These are phyloP conservation scores for Acanthurus leucopareius DNA, from an alignment of 2,797 vertebrate genomes.

Conservation along the genomic window DNA sequence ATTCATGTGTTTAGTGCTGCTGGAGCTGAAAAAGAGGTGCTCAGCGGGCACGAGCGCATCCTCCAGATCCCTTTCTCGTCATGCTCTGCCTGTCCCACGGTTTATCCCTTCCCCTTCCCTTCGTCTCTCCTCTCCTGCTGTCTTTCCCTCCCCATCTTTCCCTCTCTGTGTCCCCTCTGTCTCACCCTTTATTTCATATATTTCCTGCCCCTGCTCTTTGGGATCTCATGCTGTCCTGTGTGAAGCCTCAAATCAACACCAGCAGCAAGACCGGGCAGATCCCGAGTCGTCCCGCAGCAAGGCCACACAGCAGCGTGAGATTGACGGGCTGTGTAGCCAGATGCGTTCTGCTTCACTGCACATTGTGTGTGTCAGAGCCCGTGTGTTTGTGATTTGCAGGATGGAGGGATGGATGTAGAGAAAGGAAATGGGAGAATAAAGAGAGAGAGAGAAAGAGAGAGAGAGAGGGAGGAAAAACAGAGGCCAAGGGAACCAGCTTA, in stretches of 20 bases:
- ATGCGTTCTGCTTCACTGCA: slow-evolving; percentile 67
- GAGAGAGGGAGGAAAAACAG: slow-evolving; percentile 6
- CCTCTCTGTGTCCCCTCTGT: slow-evolving; percentile 9
- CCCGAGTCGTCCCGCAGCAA: slow-evolving; percentile 61
- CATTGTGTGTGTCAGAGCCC: slow-evolving; percentile 57
- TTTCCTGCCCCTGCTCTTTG: slow-evolving; percentile 16
- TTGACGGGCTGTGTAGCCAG: slow-evolving; percentile 69
- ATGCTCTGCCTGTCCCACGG: slow-evolving; percentile 18
- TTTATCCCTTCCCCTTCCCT: slow-evolving; percentile 11
- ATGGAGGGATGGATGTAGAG: slow-evolving; percentile 55
- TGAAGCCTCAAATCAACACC: slow-evolving; percentile 69
- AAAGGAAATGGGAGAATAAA: not conserved
- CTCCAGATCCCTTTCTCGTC: slow-evolving; percentile 36
- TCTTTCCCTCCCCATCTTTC: not conserved
- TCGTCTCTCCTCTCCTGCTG: slow-evolving; percentile 7
- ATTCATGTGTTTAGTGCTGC: slow-evolving; percentile 53
- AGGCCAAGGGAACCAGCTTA: slow-evolving; percentile 62
- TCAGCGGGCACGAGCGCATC: slow-evolving; percentile 36
- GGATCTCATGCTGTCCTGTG: slow-evolving; percentile 45
- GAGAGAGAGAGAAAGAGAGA: not conserved
- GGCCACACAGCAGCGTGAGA: slow-evolving; percentile 70
- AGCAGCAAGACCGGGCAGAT: slow-evolving; percentile 64
- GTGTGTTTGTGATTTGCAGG: slow-evolving; percentile 65
- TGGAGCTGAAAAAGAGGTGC: slow-evolving; percentile 51
- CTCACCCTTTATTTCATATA: slow-evolving; percentile 20